A percentile compares a stretch with the other conserved stretches of the same genome.
Conservation (phyloP, 1,140 invertebrate genomes). For the Adoxophyes honmai region DNA sequence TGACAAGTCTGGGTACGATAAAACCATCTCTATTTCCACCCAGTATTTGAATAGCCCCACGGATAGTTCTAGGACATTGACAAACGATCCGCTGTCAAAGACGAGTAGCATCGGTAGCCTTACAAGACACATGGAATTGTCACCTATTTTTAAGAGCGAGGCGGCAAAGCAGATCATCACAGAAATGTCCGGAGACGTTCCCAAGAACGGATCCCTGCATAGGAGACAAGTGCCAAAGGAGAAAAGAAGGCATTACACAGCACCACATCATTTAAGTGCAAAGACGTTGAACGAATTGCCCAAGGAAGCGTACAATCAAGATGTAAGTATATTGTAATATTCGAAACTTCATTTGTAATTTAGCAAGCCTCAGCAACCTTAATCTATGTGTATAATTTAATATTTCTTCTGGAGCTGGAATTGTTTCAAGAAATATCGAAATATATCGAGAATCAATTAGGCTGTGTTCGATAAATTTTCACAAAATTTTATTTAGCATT, state of each 20-base stretch:
- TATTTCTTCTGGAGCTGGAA: too few species aligned
- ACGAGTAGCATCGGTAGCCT: conserved; percentile 64
- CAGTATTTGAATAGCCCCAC: conserved; percentile 68
- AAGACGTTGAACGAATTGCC: conserved; percentile 79
- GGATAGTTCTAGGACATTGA: conserved; percentile 64
- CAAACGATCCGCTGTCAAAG: conserved; percentile 66
- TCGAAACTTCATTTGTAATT: too few species aligned
- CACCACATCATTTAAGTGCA: conserved; percentile 83
- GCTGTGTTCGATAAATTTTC: too few species aligned
- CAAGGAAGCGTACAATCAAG: conserved; percentile 76
- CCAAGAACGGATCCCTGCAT: conserved; percentile 72
- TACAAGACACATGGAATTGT: conserved; percentile 64
- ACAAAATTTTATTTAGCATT: too few species aligned
- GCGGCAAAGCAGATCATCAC: conserved; percentile 90
- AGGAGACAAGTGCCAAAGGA: conserved; percentile 85
- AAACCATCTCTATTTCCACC: conserved; percentile 52
- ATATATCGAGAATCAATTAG: too few species aligned
- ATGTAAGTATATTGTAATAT: conserved; percentile 63
- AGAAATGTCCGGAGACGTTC: conserved; percentile 83
- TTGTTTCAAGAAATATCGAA: too few species aligned
- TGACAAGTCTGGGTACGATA: conserved; percentile 52
- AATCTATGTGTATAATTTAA: too few species aligned
- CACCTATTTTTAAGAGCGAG: conserved; percentile 89
- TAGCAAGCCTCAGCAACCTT: too few species aligned
- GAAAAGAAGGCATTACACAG: conserved; percentile 91